Evolutionary conservation across 2,888 invertebrate species (phyloP), one percentile per base, ranked within the genome.

Genomic region (Cyclophora punctaria): DNA sequence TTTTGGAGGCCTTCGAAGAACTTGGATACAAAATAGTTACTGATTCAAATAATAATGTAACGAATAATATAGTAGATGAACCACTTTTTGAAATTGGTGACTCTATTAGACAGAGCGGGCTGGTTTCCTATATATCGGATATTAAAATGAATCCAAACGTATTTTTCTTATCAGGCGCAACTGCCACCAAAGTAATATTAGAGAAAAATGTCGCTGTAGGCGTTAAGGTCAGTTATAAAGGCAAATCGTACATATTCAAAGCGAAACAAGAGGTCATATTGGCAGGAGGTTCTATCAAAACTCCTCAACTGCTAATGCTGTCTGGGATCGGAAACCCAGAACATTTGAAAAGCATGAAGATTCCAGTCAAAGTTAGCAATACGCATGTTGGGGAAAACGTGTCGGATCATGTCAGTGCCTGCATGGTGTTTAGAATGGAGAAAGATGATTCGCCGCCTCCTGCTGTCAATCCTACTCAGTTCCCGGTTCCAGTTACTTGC

Each of bases 301-400:
- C 66, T 3, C 69, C 79, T 0, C 61, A 72, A 47, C 42, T 78
- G 0, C 54, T 78, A 2, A 69, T 72, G 72, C 51, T 70, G 3
- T 75, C 79, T 3, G 78, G 78, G 0, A 60, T 79, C 5, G 78
- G 79, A 3, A 70, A 72, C 3, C 51, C 52, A 3, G 48, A 58
- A 5, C 62, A 67, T 3, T 59, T 79, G 3, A 48, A 57, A 3
- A 51, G 59, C 0, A 43, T 63, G 0, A 59, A 58, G 7, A 75
- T 78, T 2, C 3, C 53, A 0, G 63, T 74, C 0, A 5, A 4
- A 37, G 37, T 37, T 5, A 5, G 2, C 37, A 37, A 37, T 5
- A 5, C 4, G 5, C 5, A 37, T 5, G 37, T 37, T 37, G 37
- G 37, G 4, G 5, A 37, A 37, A 37, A 37, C 5, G 4, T 37